Percentiles rank a stretch among this genome's conserved stretches.
These are phyloP conservation scores for Vidua macroura DNA, from an alignment of 2,113 vertebrate genomes.

Conservation along the genomic window DNA sequence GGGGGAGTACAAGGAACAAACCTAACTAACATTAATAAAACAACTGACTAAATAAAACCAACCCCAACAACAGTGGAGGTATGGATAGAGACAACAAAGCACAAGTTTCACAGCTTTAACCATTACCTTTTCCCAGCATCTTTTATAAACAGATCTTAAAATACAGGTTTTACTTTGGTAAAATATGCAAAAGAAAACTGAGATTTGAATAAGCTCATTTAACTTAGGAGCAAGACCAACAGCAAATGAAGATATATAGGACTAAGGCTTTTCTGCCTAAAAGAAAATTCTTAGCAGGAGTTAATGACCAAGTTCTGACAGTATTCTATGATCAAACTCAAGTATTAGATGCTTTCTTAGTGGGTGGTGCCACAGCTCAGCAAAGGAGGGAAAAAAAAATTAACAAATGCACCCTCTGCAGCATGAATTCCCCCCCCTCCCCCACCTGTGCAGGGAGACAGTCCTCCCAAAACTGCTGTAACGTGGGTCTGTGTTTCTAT, in stretches of 20 bases:
- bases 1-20: no score
- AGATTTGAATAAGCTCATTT: neutral
- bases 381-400: neutral
- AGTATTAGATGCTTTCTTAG: neutral
- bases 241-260: neutral
- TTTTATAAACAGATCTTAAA: neutral
- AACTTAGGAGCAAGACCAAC: neutral
- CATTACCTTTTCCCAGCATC: neutral
- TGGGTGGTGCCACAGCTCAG: neutral
- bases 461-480: no score
- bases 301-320: neutral
- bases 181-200: neutral
- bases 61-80: no score
- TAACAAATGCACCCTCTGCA: neutral
- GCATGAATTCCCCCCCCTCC: fast-evolving
- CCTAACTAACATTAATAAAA: no score
- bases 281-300: neutral
- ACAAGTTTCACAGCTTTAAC: neutral
- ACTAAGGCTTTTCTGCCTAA: neutral
- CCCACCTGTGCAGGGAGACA: no score
- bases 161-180: neutral
- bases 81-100: neutral
- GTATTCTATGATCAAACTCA: neutral
- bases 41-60: no score
- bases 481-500: no score